Conservation (phyloP, 53 echinoderm and acorn worm species). For the Temnopleurus reevesii region DNA sequence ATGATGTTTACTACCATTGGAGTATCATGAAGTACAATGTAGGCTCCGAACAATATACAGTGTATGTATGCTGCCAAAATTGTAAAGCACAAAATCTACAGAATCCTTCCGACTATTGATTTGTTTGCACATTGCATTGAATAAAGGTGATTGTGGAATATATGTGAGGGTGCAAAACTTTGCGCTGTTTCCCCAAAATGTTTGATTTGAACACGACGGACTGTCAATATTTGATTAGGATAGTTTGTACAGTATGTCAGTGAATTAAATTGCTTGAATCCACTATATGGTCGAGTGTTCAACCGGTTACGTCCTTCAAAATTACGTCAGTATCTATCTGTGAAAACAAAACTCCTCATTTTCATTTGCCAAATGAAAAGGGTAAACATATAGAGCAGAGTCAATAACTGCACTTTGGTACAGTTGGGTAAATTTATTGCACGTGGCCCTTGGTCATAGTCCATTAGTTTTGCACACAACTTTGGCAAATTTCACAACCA, state of each 20-base stretch:
- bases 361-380: background rate
- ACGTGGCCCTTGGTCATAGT: constrained; percentile 6
- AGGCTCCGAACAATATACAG: background rate
- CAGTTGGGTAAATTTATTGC: background rate
- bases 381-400: background rate
- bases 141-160: background rate
- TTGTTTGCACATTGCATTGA: background rate
- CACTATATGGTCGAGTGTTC: no score
- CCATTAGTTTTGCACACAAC: constrained; percentile 2
- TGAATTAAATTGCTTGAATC: background rate
- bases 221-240: no score
- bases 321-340: background rate
- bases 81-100: background rate
- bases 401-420: background rate
- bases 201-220: no score
- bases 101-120: no score
- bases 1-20: no score
- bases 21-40: no score
- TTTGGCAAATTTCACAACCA: background rate
- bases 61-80: background rate
- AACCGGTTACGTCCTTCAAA: background rate
- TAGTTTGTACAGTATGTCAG: no score
- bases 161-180: background rate
- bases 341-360: background rate
- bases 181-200: background rate